Percentiles rank a stretch among this genome's conserved stretches.
Conservation (phyloP, 2,113 vertebrate genomes). For the Bagarius yarrelli region DNA sequence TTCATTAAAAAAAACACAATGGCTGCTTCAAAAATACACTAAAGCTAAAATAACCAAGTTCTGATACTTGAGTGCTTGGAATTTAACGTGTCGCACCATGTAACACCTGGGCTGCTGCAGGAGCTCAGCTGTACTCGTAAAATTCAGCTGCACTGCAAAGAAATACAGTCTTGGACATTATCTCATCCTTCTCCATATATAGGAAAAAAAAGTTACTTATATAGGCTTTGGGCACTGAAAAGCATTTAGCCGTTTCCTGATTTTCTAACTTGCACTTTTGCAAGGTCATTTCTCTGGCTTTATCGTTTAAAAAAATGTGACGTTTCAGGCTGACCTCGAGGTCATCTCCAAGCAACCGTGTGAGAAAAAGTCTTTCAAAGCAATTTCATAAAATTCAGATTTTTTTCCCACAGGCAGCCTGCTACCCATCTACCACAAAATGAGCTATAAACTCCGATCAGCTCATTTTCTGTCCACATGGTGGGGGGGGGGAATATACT, state of each 20-base stretch:
- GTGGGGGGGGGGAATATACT: conserved; percentile 10
- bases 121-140: neutral
- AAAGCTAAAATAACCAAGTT: neutral
- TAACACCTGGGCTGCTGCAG: neutral
- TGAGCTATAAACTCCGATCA: conserved; percentile 55
- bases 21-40: neutral
- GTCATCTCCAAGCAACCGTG: conserved; percentile 52
- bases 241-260: conserved; percentile 17
- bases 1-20: neutral
- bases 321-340: conserved; percentile 42
- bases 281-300: conserved; percentile 29
- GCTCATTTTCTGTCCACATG: conserved; percentile 47
- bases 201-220: conserved; percentile 15
- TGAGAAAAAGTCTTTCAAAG: conserved; percentile 63
- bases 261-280: conserved; percentile 20
- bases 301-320: conserved; percentile 19
- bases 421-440: conserved; percentile 63
- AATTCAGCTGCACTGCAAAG: neutral
- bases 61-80: neutral
- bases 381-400: conserved; percentile 64
- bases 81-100: neutral
- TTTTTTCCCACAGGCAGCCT: conserved; percentile 64
- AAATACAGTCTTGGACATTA: neutral
- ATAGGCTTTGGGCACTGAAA: conserved; percentile 3
- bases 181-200: neutral